phyloP scores from a whole-genome alignment of 1,140 invertebrate genomes.

The Magallana ariakensis region DNA sequence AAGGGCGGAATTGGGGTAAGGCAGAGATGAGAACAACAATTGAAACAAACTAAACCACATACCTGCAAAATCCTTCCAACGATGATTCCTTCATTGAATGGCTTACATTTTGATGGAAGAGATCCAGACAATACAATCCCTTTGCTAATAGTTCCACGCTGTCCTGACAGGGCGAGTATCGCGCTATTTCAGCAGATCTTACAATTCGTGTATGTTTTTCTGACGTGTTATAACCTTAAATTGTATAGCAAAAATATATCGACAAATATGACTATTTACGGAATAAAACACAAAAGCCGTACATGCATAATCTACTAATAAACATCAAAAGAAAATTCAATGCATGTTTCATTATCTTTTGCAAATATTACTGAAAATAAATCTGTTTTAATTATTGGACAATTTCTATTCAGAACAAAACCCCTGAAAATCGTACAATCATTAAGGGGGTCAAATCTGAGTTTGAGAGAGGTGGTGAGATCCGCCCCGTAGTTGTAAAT shows the following conservation, averaged over 20 bases:
- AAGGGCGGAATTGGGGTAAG: no score
- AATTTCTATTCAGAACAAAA: no score
- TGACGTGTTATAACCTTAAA: not conserved
- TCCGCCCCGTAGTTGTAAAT: not conserved
- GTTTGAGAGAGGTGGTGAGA: not conserved
- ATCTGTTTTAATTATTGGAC: no score
- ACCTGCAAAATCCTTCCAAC: not conserved
- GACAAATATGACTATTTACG: no score
- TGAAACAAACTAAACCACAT: not conserved
- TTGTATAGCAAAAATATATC: not conserved
- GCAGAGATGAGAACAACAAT: no score
- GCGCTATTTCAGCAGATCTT: not conserved
- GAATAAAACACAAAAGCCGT: not conserved
- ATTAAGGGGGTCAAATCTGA: not conserved
- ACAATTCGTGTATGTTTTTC: not conserved
- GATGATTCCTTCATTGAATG: not conserved
- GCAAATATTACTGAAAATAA: no score
- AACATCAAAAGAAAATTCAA: not conserved
- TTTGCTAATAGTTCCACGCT: not conserved
- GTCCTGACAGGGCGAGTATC: not conserved
- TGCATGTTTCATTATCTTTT: no score
- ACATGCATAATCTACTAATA: not conserved
- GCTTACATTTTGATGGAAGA: not conserved
- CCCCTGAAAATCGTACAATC: not conserved
- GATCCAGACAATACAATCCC: not conserved